Evolutionary conservation across 1,140 invertebrate genomes (phyloP).

Genomic region (Drosophila ercepeae): DNA sequence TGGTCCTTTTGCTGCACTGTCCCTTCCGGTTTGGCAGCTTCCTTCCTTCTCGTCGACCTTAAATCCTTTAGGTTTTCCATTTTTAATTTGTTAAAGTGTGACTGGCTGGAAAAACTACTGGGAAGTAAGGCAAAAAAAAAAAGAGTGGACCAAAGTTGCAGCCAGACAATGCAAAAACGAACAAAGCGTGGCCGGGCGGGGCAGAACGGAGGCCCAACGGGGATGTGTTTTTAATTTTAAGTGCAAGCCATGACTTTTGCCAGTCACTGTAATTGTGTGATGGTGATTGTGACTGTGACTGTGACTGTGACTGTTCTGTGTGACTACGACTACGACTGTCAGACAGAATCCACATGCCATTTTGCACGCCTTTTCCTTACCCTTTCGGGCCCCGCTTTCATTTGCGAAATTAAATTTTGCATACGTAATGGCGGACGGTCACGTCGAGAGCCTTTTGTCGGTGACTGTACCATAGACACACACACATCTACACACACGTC

Average conservation of each 20-base stretch:
- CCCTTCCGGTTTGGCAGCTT: slow-evolving; percentile 59
- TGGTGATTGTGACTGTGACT: slow-evolving; percentile 16
- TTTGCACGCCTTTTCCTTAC: slow-evolving; percentile 11
- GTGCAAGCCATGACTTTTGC: slow-evolving; percentile 53
- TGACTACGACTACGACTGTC: slow-evolving; percentile 27
- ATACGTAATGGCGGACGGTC: slow-evolving; percentile 53
- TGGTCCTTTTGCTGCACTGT: slow-evolving; percentile 37
- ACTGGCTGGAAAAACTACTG: slow-evolving; percentile 33
- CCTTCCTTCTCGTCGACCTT: slow-evolving; percentile 15
- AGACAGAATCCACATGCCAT: slow-evolving; percentile 15
- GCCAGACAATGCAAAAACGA: slow-evolving; percentile 31
- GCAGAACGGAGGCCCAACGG: not conserved
- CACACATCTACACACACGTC: not conserved
- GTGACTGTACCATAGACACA: slow-evolving; percentile 40
- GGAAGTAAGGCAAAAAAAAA: not conserved
- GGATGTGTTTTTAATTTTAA: slow-evolving; percentile 60
- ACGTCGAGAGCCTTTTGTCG: slow-evolving; percentile 33
- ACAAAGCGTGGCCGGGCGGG: slow-evolving; percentile 9
- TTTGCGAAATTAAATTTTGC: slow-evolving; percentile 77
- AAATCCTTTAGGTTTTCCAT: slow-evolving; percentile 42
- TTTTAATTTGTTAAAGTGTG: slow-evolving; percentile 80
- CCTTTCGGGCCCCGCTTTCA: slow-evolving; percentile 46
- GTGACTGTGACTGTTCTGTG: slow-evolving; percentile 16
- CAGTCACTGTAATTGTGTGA: slow-evolving; percentile 37
- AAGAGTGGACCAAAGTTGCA: slow-evolving; percentile 16